Conservation (phyloP, 2,888 invertebrate species). For the Volucella inanis region DNA sequence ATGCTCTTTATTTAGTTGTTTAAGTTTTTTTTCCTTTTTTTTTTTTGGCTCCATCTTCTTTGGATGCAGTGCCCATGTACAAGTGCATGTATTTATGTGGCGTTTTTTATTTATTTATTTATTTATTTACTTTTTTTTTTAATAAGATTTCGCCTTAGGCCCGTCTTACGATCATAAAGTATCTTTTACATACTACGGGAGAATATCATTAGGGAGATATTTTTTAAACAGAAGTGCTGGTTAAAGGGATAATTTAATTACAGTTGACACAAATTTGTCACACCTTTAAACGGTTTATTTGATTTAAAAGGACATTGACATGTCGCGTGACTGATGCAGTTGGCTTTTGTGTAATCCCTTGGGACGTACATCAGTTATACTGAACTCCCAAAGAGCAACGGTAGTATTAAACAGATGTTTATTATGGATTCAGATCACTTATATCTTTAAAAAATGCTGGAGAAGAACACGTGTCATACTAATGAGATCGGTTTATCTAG, state of each 20-base stretch:
- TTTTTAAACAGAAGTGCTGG: conserved; percentile 31
- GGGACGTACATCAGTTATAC: background rate
- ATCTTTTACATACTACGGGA: conserved; percentile 49
- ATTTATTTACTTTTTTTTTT: conserved; percentile 24
- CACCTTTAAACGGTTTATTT: conserved; percentile 53
- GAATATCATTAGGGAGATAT: conserved; percentile 50
- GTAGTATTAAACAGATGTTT: conserved; percentile 8
- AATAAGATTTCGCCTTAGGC: conserved; percentile 36
- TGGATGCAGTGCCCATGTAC: background rate
- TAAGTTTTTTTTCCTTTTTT: conserved; percentile 6
- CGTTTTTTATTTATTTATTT: too few species aligned
- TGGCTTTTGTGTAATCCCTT: background rate
- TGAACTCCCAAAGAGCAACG: background rate
- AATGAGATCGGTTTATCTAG: conserved; percentile 36
- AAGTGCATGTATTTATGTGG: too few species aligned
- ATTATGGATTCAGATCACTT: background rate
- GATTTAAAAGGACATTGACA: conserved; percentile 5
- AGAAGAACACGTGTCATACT: conserved; percentile 23
- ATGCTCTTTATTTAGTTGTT: conserved; percentile 53
- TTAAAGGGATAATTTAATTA: conserved; percentile 59
- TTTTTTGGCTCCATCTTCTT: conserved; percentile 29
- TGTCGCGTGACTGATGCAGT: background rate
- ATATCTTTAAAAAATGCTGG: background rate
- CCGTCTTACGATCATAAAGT: conserved; percentile 49
- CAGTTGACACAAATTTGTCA: conserved; percentile 58